Percentiles rank a stretch among this genome's conserved stretches.
These are phyloP conservation scores for Oscheius sp. DNA, from an alignment of 1,140 invertebrate genomes.

Conservation along the genomic window DNA sequence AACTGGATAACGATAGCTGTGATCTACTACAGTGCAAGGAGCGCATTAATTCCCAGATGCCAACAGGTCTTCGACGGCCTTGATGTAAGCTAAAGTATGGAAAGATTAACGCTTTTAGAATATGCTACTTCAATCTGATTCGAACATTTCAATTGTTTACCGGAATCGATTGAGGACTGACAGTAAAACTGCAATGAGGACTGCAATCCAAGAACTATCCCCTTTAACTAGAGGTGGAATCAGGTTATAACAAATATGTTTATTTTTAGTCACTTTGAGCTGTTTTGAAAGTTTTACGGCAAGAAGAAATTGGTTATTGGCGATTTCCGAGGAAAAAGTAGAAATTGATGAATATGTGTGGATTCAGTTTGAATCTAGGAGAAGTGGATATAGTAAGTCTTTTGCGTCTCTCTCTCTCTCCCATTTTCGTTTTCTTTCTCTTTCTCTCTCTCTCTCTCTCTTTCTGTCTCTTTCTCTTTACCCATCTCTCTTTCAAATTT, in stretches of 20 bases:
- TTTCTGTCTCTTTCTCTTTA: too few relatives aligned
- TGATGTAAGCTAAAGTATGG: neutral
- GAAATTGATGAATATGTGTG: conserved; percentile 5
- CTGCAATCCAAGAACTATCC: neutral
- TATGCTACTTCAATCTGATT: neutral
- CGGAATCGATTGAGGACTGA: neutral
- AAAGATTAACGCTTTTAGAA: neutral
- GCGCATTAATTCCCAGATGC: neutral
- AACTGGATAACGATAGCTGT: neutral
- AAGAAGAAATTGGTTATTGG: neutral
- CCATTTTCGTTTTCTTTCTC: too few relatives aligned
- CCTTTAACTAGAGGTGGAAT: neutral
- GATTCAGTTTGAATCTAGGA: neutral
- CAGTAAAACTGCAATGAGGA: neutral
- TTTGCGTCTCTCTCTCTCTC: neutral
- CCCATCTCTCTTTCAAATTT: too few relatives aligned
- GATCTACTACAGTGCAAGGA: conserved; percentile 2
- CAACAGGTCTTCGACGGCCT: neutral
- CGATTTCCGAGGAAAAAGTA: neutral
- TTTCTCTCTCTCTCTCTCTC: too few relatives aligned
- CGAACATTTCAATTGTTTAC: neutral
- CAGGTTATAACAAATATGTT: neutral
- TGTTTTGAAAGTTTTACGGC: neutral
- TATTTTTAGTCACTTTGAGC: conserved; percentile 2
- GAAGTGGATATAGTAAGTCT: neutral